A percentile compares a stretch with the other conserved stretches of the same genome.
phyloP scores from a whole-genome alignment of 2,888 invertebrate genomes.

The Adineta ricciae region DNA sequence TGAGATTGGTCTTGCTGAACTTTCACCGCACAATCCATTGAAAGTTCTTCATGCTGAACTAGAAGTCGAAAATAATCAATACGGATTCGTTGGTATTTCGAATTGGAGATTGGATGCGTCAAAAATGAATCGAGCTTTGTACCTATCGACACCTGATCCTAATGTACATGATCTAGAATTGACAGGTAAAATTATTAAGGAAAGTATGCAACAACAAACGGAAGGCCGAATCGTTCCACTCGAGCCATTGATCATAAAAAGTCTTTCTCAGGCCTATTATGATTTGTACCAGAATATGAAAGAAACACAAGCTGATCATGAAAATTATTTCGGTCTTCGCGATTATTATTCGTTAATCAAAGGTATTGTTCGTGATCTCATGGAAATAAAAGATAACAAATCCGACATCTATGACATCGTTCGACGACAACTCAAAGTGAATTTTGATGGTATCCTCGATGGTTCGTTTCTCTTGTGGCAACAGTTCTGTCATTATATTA shows the following conservation, averaged over 20 bases:
- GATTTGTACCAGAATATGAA: not conserved
- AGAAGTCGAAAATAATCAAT: constrained; percentile 39
- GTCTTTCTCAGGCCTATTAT: not conserved
- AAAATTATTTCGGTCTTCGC: constrained; percentile 21
- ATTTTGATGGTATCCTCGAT: not conserved
- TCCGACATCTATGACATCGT: not conserved
- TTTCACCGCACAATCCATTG: constrained; percentile 45
- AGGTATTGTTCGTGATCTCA: not conserved
- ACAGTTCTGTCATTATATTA: not conserved
- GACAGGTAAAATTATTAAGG: not conserved
- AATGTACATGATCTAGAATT: not conserved
- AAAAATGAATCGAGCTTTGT: constrained; percentile 44
- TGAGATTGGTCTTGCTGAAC: constrained; percentile 46
- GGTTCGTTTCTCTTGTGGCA: not conserved
- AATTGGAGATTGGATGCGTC: constrained; percentile 50
- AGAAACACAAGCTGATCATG: not conserved
- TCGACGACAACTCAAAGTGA: not conserved
- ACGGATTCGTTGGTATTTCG: constrained; percentile 47
- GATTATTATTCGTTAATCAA: constrained; percentile 32
- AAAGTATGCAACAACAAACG: not conserved
- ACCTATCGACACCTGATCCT: not conserved
- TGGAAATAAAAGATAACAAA: not conserved
- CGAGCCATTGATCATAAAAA: not conserved
- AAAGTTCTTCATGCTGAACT: constrained; percentile 46
- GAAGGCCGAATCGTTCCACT: not conserved